Evolutionary conservation across 2,113 vertebrate genomes (phyloP).

Genomic region (Thamnophis sirtalis): DNA sequence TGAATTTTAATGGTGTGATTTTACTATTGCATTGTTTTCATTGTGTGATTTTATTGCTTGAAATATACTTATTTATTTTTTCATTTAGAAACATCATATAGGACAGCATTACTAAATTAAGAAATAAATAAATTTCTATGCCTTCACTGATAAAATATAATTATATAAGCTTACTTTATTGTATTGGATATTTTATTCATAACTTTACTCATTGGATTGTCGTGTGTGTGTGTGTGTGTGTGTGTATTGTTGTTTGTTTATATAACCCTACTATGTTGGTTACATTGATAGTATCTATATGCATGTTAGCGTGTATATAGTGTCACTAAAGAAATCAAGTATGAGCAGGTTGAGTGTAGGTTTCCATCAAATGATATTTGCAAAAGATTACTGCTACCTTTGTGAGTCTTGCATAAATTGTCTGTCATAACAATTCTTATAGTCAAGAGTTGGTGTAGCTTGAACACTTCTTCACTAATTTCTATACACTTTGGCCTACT

Average conservation of each 20-base stretch:
- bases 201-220: neutral
- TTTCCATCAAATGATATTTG: neutral
- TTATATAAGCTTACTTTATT: neutral
- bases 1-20: neutral
- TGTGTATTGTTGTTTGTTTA: neutral
- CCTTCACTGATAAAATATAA: neutral
- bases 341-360: neutral
- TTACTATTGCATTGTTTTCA: neutral
- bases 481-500: neutral
- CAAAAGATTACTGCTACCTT: neutral
- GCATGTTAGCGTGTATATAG: neutral
- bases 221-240: neutral
- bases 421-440: neutral
- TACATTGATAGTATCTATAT: neutral
- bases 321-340: neutral
- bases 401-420: neutral
- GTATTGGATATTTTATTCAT: neutral
- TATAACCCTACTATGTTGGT: neutral
- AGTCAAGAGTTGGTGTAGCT: neutral
- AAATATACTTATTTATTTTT: neutral
- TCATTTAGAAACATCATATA: too few species aligned
- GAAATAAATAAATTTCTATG: neutral
- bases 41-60: neutral
- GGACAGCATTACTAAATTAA: neutral
- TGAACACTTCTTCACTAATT: neutral